Conservation (phyloP, 92 coral and sea anemone species). For the Montipora capitata region DNA sequence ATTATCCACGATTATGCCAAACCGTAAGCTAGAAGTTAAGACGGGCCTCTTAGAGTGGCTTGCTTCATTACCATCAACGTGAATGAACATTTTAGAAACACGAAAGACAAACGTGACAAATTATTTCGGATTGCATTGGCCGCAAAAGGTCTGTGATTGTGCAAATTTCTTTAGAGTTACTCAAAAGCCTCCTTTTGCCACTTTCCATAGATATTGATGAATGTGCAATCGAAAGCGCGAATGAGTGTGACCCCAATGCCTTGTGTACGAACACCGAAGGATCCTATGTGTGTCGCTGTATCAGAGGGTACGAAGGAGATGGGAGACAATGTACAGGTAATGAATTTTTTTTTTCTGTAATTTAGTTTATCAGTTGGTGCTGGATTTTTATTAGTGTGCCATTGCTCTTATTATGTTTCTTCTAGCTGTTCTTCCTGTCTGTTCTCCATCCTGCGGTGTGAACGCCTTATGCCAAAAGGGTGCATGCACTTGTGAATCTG, state of each 20-base stretch:
- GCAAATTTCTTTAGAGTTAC: too few species aligned
- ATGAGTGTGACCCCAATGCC: conserved; percentile 57
- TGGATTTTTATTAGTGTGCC: background rate
- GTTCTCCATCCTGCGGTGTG: conserved; percentile 53
- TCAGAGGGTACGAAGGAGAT: conserved; percentile 54
- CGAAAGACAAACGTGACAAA: too few species aligned
- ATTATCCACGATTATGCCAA: too few species aligned
- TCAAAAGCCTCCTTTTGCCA: background rate
- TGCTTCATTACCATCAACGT: too few species aligned
- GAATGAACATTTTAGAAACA: too few species aligned
- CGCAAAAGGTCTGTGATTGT: too few species aligned
- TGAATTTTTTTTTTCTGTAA: too few species aligned
- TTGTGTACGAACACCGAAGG: conserved; percentile 58
- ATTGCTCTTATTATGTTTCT: background rate
- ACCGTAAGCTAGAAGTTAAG: too few species aligned
- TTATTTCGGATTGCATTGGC: too few species aligned
- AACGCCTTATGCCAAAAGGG: conserved; percentile 47
- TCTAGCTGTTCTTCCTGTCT: background rate
- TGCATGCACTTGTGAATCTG: conserved; percentile 54
- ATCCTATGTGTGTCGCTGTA: conserved; percentile 61
- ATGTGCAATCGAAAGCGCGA: conserved; percentile 29
- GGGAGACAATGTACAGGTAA: conserved; percentile 65
- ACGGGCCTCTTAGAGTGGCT: too few species aligned
- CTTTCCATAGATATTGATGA: conserved; percentile 46
- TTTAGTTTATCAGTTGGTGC: background rate